A percentile compares a stretch with the other conserved stretches of the same genome.
These are phyloP conservation scores for Nematolebias whitei DNA, from an alignment of 2,113 vertebrate genomes.

Conservation along the genomic window DNA sequence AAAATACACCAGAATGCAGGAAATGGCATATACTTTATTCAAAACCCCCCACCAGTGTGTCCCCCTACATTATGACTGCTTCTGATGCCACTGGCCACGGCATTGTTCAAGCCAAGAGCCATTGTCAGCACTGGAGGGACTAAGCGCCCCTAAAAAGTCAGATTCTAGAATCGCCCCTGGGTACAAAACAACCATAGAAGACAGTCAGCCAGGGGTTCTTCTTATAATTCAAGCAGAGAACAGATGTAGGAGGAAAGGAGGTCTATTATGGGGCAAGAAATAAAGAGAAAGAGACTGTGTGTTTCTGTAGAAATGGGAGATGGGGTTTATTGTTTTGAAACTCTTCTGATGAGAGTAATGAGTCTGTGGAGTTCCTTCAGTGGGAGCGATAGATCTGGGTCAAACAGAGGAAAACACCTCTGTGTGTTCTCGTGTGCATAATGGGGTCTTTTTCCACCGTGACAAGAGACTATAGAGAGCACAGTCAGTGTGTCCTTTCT, in stretches of 20 bases:
- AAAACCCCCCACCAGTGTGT: no score
- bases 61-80: no score
- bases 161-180: no score
- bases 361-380: conserved; percentile 53
- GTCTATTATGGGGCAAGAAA: conserved; percentile 17
- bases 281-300: conserved; percentile 20
- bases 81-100: no score
- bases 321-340: conserved; percentile 61
- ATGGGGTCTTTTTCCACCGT: conserved; percentile 39
- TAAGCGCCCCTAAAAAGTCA: no score
- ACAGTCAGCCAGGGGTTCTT: conserved; percentile 11
- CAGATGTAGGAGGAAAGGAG: conserved; percentile 9
- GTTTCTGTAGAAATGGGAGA: conserved; percentile 57
- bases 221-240: conserved; percentile 31
- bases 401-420: conserved; percentile 61
- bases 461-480: conserved; percentile 25
- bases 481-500: conserved; percentile 17
- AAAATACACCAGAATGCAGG: no score
- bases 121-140: no score
- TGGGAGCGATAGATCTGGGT: conserved; percentile 67
- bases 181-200: no score
- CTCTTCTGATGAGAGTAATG: conserved; percentile 49
- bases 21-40: no score
- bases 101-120: no score
- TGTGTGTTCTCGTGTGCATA: conserved; percentile 44